Evolutionary conservation across 2,797 vertebrate genomes (phyloP).

Genomic region (Cichlasoma orientale): DNA sequence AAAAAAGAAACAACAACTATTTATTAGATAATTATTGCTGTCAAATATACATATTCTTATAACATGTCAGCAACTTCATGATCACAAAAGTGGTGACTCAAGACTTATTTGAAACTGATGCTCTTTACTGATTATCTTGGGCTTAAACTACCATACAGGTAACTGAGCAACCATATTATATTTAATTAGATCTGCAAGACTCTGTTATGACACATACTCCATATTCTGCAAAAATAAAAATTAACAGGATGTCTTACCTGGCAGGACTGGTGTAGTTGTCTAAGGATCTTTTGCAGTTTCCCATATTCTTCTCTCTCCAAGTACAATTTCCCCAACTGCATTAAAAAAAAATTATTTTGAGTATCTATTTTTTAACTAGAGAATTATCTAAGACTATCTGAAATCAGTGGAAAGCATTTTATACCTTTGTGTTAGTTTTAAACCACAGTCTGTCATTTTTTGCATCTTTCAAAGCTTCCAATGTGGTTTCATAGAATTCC

Average conservation of each 20-base stretch:
- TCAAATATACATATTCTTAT: neutral
- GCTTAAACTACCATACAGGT: neutral
- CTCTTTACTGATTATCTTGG: neutral
- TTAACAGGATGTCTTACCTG: conserved; percentile 83
- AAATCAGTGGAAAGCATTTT: conserved; percentile 8
- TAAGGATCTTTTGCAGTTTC: conserved; percentile 97
- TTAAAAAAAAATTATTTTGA: neutral
- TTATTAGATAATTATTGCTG: neutral
- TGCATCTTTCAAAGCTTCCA: conserved; percentile 98
- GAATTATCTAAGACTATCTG: neutral
- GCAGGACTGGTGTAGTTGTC: conserved; percentile 98
- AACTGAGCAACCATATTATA: neutral
- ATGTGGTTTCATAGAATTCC: conserved; percentile 99
- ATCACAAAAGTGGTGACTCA: neutral
- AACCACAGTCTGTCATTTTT: conserved; percentile 98
- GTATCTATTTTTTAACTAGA: neutral
- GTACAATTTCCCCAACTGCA: conserved; percentile 96
- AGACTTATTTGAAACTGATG: neutral
- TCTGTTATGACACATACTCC: neutral
- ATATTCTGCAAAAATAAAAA: neutral
- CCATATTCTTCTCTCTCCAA: conserved; percentile 98
- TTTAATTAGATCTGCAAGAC: neutral
- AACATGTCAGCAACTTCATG: neutral
- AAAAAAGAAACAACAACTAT: neutral
- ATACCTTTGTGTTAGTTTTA: conserved; percentile 99